Base-by-base conservation (phyloP, 1,140 invertebrate species). In the Spodoptera frugiperda region DNA sequence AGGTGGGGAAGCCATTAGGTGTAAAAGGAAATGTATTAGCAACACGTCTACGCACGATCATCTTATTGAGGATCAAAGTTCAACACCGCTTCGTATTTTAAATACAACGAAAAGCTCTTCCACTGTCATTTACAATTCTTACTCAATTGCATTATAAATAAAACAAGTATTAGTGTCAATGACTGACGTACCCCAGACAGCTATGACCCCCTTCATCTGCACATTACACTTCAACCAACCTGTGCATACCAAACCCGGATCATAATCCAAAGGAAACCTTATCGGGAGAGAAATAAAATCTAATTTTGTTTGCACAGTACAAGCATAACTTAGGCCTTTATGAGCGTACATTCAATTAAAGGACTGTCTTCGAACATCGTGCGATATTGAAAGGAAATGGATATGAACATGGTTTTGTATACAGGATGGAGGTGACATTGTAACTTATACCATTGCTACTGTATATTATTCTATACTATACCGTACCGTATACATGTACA, bases 271-370 rank as follows among this genome's bases (percentile, higher is more conserved):
- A 57, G 21, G 19, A 4, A 39, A 68, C 63, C 49, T 59, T 83
- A 72, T 55, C 15, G 0, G 3, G n/a, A 33, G 15, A 17, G 67
- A 8, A 54, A 72, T 82, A 89, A 70, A 75, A 78, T 82, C 70
- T 46, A 84, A 76, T 79, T 68, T 84, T n/a, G 67, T 8, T 67
- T 80, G 78, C 33, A 30, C n/a, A 55, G 54, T 14, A 53, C 61
- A 61, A 85, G 78, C 86, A 84, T 86, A 87, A 88, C 79, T 88
- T 82, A 86, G 77, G 79, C 79, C 77, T 85, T 85, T 87, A 84
- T 82, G 82, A 82, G 81, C 83, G 82, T 82, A 83, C 79, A 84
- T 88, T 90, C 87, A 89, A 88, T 89, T 90, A 89, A 86, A 81
- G 82, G 78, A 78, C 84, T 86, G 82, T 87, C 85, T 89, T 83